Evolutionary conservation across 2,113 vertebrate species (phyloP), one percentile per base, ranked within the genome.

Genomic region (Melanerpes formicivorus): DNA sequence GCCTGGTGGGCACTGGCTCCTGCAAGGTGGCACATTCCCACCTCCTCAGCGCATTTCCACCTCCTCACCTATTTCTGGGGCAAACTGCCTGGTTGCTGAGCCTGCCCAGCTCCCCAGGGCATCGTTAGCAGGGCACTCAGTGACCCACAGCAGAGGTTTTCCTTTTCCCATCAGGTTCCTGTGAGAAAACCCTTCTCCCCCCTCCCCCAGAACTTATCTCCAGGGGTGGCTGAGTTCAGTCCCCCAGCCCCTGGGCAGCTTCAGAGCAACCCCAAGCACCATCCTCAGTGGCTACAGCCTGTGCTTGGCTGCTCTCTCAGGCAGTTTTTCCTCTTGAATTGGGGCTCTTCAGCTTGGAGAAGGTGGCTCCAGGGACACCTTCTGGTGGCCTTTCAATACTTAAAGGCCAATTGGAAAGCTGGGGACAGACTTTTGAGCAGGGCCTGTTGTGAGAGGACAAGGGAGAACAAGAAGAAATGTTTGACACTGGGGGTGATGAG

Each of bases 151-250:
- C 93, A 8, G 5, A 84, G 64, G 88, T 93, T 95, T 65, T 32
- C 54, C 89, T 88, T 94, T 93, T 90, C 85, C 95, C 93, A 93
- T 87, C 71, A 44, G 75, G 90, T 66, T 81, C 79, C 85, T 83
- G 65, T 80, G 89, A 87, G 66, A 92, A 90, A 93, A n/a, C 42
- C 15, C 50, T 70, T 42, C 63, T 52, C 42, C 37, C 8, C 37
- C 26, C n/a, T 54, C 22, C 60, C 14, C 19, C 54, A 17, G 6
- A 59, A 32, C 78, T 52, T 27, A 26, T 90, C 80, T 90, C 62
- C 66, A 40, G 23, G 70, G 55, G 63, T 9, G 5, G 11, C 74
- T 54, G 60, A 34, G 85, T 66, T 71, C 76, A 11, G 37, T 26
- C 16, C 56, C 29, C 29, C 0, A 1, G 22, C 6, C 66, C 55